Evolutionary conservation across 2,888 invertebrate genomes (phyloP).

Genomic region (Hipparchia semele): DNA sequence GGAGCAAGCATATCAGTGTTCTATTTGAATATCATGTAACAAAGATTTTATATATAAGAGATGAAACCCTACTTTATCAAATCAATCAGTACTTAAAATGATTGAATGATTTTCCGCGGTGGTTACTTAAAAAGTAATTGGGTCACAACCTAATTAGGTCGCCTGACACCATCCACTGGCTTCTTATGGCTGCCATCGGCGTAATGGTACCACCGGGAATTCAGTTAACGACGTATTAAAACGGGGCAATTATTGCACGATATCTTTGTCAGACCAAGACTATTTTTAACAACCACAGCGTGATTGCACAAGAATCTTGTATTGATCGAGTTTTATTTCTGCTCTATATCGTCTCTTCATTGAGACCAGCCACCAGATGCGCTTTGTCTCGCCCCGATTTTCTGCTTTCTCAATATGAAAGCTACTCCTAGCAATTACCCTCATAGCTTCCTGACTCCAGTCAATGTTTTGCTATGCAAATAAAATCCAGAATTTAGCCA

Average conservation of each 20-base stretch:
- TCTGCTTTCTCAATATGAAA: not conserved
- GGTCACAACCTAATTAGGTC: slow-evolving; percentile 78
- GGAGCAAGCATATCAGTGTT: not conserved
- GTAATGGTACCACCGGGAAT: slow-evolving; percentile 69
- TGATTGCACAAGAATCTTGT: slow-evolving; percentile 16
- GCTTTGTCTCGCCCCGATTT: not conserved
- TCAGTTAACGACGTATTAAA: slow-evolving; percentile 61
- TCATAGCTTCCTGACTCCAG: too few species aligned
- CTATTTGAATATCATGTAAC: not conserved
- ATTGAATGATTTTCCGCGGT: slow-evolving; percentile 32
- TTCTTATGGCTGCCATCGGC: slow-evolving; percentile 65
- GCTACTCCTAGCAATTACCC: too few species aligned
- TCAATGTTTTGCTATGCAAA: too few species aligned
- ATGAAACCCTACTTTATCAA: slow-evolving; percentile 8
- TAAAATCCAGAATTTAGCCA: too few species aligned
- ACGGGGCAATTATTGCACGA: slow-evolving; percentile 48
- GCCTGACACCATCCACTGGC: slow-evolving; percentile 61
- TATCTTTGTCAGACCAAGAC: slow-evolving; percentile 43
- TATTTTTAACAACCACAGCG: slow-evolving; percentile 39
- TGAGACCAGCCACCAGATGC: too few species aligned
- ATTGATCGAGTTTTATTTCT: slow-evolving; percentile 16
- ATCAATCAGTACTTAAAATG: slow-evolving; percentile 23
- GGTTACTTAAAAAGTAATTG: slow-evolving; percentile 60
- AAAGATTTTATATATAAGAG: slow-evolving; percentile 5
- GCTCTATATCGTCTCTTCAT: too few species aligned